Percentiles rank a stretch among this genome's conserved stretches.
Evolutionary conservation across 2,797 vertebrate genomes (phyloP).

Genomic region (Falco concolor): DNA sequence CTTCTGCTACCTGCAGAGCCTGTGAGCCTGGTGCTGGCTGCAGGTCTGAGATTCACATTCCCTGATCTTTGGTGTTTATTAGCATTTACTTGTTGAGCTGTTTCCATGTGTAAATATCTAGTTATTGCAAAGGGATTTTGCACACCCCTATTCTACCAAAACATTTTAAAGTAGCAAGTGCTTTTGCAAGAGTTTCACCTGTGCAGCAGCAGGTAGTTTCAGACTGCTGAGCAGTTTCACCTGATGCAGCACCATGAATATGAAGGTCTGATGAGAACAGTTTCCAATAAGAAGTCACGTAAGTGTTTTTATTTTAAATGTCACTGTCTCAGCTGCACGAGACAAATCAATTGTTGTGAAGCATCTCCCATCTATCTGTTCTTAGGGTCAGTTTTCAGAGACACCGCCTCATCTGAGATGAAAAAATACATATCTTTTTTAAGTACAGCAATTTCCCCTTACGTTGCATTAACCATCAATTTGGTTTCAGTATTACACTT

Average conservation of each 20-base stretch:
- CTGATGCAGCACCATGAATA: conserved; percentile 44
- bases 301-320: conserved; percentile 60
- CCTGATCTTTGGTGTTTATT: not conserved
- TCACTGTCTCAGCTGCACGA: conserved; percentile 9
- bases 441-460: not conserved
- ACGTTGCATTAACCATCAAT: not conserved
- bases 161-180: conserved; percentile 5
- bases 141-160: conserved; percentile 45
- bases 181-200: conserved; percentile 17
- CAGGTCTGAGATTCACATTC: not conserved
- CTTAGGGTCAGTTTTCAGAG: not conserved
- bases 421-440: not conserved
- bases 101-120: not conserved
- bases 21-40: not conserved
- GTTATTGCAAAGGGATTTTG: not conserved
- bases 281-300: conserved; percentile 22
- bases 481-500: not conserved
- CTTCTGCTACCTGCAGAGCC: not conserved
- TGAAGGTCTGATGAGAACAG: conserved; percentile 25
- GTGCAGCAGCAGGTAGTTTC: conserved; percentile 19
- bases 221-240: conserved; percentile 7
- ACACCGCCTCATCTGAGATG: not conserved
- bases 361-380: not conserved
- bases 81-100: not conserved
- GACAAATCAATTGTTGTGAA: not conserved